Evolutionary conservation across 2,113 vertebrate genomes (phyloP), one percentile per base, ranked within the genome.

Genomic region (Chaetura pelagica): DNA sequence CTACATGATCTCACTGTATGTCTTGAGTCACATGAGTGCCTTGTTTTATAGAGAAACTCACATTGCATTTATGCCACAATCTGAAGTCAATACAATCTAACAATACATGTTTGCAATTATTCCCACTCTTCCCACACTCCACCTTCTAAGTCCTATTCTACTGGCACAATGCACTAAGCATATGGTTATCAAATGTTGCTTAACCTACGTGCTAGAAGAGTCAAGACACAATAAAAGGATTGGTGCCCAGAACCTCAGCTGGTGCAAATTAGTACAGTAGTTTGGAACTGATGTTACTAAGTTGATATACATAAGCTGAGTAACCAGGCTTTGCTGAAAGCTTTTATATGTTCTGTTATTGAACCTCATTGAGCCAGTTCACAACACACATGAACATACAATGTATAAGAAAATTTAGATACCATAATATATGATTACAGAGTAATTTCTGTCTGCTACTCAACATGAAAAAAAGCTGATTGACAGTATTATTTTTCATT

Each of bases 141-240:
- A 89, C 84, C 74, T 93, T 93, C 83, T 85, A 79, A 82, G 90
- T 85, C 66, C 59, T 73, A 66, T 85, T 90, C 94, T 92, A 72
- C 55, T 96, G 88, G 94, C 85, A 95, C n/a, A 94, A 66, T 49
- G 72, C 40, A 72, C 44, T 61, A 82, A 81, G 84, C 93, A 95
- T 94, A 94, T 94, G 95, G 94, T 93, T 94, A 96, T 95, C 94
- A 92, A 96, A 96, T 84, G 87, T 81, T 95, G 80, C 87, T 97
- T 94, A 94, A 89, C 59, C 69, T 87, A 89, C 6, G 6, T 73
- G 71, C 91, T 94, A 82, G 67, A 89, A 64, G 91, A 96, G 74
- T 87, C 81, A 95, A 89, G 78, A 93, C 77, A 91, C 89, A 89
- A 93, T 91, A 96, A 91, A 95, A 96, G 80, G 66, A 96, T 34